Conservation (phyloP, 2,888 invertebrate genomes). For the Agelastica alni region DNA sequence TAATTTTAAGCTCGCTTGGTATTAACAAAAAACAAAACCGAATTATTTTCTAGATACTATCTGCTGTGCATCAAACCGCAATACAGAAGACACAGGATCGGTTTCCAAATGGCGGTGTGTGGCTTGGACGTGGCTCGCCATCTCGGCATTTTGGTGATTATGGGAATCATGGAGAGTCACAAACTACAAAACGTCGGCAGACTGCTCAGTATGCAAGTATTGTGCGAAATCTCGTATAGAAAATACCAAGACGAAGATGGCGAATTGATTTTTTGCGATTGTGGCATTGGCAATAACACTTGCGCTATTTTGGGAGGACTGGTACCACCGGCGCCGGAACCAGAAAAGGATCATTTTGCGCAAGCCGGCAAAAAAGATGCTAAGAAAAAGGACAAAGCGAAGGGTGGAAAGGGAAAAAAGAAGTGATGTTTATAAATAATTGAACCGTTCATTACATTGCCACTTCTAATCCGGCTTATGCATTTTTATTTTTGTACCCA, state of each 20-base stretch:
- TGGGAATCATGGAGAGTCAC: conserved; percentile 48
- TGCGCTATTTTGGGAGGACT: conserved; percentile 51
- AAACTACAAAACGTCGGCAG: conserved; percentile 47
- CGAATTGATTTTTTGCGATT: conserved; percentile 57
- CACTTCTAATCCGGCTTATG: too few relatives aligned
- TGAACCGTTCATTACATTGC: too few relatives aligned
- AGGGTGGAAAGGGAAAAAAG: too few relatives aligned
- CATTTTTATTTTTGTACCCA: too few relatives aligned
- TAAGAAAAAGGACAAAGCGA: conserved; percentile 12
- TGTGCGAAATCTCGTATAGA: conserved; percentile 55
- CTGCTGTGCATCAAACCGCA: conserved; percentile 47
- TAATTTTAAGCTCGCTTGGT: not conserved
- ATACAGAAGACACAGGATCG: conserved; percentile 42
- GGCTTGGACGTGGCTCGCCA: conserved; percentile 49
- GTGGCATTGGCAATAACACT: conserved; percentile 60
- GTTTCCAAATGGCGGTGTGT: conserved; percentile 33
- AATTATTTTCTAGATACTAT: conserved; percentile 27
- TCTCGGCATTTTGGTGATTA: conserved; percentile 45
- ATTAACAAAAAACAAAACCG: not conserved
- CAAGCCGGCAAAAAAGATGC: conserved; percentile 12
- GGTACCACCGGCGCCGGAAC: conserved; percentile 41
- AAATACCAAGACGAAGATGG: conserved; percentile 54
- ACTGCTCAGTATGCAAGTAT: conserved; percentile 44
- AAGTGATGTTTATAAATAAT: too few relatives aligned
- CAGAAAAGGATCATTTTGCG: conserved; percentile 23